phyloP scores from a whole-genome alignment of 2,113 vertebrate genomes.

The Anguilla rostrata region DNA sequence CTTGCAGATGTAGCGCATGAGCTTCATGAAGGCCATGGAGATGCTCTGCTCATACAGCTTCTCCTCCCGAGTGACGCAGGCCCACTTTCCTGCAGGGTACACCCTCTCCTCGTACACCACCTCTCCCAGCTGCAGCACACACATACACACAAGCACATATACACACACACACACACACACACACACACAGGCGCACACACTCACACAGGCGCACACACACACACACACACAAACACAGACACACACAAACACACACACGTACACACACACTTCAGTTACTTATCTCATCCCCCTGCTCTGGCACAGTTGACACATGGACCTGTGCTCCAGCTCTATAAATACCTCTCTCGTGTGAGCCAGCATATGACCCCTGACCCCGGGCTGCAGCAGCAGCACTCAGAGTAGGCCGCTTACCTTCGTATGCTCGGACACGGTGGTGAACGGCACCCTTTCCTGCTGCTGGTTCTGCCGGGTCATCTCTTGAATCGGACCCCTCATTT shows the following conservation, averaged over 20 bases:
- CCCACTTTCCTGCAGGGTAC: conserved; percentile 81
- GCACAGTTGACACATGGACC: not conserved
- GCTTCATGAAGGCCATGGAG: conserved; percentile 84
- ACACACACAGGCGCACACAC: too few species aligned
- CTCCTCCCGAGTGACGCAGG: conserved; percentile 68
- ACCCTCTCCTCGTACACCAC: conserved; percentile 72
- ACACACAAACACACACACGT: too few species aligned
- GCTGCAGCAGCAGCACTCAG: not conserved
- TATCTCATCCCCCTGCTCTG: not conserved
- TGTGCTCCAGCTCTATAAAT: not conserved
- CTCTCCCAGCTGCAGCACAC: conserved; percentile 67
- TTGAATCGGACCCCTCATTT: conserved; percentile 77
- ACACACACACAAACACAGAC: too few species aligned
- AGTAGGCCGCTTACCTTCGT: conserved; percentile 71
- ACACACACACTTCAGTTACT: not conserved
- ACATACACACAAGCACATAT: conserved; percentile 22
- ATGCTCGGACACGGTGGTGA: conserved; percentile 51
- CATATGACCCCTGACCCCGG: too few species aligned
- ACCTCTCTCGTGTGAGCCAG: not conserved
- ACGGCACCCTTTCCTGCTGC: conserved; percentile 69
- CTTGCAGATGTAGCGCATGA: conserved; percentile 87
- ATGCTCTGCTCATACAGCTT: conserved; percentile 82
- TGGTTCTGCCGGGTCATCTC: conserved; percentile 76
- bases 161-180: not conserved
- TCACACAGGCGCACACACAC: too few species aligned